phyloP scores from a whole-genome alignment of 2,797 vertebrate species.

The Scarus forsteni region DNA sequence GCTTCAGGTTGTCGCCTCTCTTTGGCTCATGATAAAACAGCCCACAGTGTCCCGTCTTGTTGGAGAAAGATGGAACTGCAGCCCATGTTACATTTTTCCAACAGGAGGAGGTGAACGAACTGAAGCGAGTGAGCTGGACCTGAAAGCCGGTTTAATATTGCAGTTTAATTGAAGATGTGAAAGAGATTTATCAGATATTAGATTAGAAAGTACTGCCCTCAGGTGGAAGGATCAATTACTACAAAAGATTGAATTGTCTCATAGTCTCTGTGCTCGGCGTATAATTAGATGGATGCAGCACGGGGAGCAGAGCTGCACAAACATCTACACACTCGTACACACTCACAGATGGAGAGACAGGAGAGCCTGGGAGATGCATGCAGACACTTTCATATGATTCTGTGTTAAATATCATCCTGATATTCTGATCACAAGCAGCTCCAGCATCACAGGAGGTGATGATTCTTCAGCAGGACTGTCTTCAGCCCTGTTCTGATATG shows the following conservation, averaged over 20 bases:
- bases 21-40: too few species aligned
- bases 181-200: slow-evolving; percentile 80
- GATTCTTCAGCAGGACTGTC: neutral
- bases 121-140: slow-evolving; percentile 45
- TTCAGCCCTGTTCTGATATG: too few species aligned
- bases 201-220: slow-evolving; percentile 87
- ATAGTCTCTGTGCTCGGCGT: slow-evolving; percentile 59
- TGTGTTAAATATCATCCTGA: neutral
- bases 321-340: slow-evolving; percentile 19
- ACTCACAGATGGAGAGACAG: slow-evolving; percentile 10
- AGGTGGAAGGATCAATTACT: slow-evolving; percentile 87
- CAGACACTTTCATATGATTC: neutral
- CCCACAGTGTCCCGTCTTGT: slow-evolving; percentile 31
- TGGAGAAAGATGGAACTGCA: slow-evolving; percentile 50
- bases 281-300: slow-evolving; percentile 67
- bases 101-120: slow-evolving; percentile 39
- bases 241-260: slow-evolving; percentile 77
- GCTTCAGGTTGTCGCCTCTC: too few species aligned
- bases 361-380: neutral
- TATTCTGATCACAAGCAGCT: slow-evolving; percentile 5
- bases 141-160: slow-evolving; percentile 55
- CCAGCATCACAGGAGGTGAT: neutral
- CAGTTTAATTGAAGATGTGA: slow-evolving; percentile 78
- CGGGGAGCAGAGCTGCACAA: slow-evolving; percentile 17
- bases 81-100: neutral